A percentile compares a stretch with the other conserved stretches of the same genome.
Evolutionary conservation across 2,113 vertebrate genomes (phyloP).

Genomic region (Emydura subglobosa): DNA sequence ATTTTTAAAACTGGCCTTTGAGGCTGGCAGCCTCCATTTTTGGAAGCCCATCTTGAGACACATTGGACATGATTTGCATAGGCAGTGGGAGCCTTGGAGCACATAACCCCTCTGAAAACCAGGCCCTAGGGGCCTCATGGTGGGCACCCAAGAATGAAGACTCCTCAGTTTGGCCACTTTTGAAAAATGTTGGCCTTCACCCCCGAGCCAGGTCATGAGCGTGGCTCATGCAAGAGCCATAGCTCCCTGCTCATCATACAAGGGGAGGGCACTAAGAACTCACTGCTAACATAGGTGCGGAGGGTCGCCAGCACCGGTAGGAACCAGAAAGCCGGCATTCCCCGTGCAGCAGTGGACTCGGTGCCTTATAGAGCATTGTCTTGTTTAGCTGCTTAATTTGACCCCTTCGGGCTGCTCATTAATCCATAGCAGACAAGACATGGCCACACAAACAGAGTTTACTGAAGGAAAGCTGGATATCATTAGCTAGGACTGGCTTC

Average conservation of each 20-base stretch:
- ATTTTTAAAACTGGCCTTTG: background rate
- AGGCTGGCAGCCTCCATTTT: background rate
- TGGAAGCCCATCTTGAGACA: background rate
- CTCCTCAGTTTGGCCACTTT: background rate
- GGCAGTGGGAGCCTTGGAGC: background rate
- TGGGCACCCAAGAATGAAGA: background rate
- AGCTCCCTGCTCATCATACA: background rate
- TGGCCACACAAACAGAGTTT: slow-evolving; percentile 72
- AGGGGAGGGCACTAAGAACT: background rate
- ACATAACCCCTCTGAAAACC: background rate
- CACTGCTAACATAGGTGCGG: background rate
- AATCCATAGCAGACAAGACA: slow-evolving; percentile 59
- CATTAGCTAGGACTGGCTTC: slow-evolving; percentile 68
- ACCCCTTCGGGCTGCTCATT: slow-evolving; percentile 67
- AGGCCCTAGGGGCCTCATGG: background rate
- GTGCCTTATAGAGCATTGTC: slow-evolving; percentile 19
- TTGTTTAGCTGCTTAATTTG: slow-evolving; percentile 26
- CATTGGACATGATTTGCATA: background rate
- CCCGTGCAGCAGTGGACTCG: background rate
- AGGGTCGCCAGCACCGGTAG: background rate
- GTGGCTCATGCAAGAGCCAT: background rate
- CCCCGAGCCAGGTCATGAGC: background rate
- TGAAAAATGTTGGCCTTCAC: background rate
- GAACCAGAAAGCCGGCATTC: background rate
- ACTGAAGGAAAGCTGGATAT: slow-evolving; percentile 73